Base-by-base conservation (phyloP, 92 coral and sea anemone species). In the Micromussa lordhowensis region DNA sequence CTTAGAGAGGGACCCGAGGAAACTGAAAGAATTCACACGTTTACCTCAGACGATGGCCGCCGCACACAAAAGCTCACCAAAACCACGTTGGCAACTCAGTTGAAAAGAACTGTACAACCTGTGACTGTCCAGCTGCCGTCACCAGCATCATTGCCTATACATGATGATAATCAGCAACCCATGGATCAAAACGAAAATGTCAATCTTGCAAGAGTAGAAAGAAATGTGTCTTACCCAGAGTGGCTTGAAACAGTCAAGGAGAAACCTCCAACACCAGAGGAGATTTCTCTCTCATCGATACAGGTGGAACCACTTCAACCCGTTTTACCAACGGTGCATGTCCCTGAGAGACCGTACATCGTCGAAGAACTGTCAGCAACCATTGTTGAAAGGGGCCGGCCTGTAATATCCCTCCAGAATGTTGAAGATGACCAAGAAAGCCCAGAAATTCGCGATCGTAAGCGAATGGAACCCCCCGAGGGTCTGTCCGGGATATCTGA, bases 1-100 rank as follows among this genome's bases (percentile, higher is more conserved):
- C 30, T 35, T 32, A 44, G 34, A 48, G 79, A 70, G 79, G 71
- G 36, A 31, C 69, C 78, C 21, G 90, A 87, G 73, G 86, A 68
- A 21, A 35, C 18, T 30, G 90, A 85, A 59, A 55, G 82, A 63
- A 85, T 85, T 38, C 75, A 76, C 64, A 76, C 63, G 70, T 76
- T 85, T 19, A 77, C 88, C 29, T 36, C 82, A 4, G 75, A 51
- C 16, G 38, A 61, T 31, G 88, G 88, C 9, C 80, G 77, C 44
- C 88, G 88, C 15, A 77, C 71, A 28, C 88, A 85, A 63, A 85
- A 85, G 79, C 75, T 85, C 18, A 85, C 61, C 38, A 85, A 85
- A 51, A 32, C 80, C 8, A 26, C 34, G 24, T 84, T 84, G 15
- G n/a, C 63, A 24, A 84, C 87, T 84, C 83, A 61, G 38, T 64